Conservation (phyloP, 92 coral and sea anemone genomes). For the Montipora capitata region DNA sequence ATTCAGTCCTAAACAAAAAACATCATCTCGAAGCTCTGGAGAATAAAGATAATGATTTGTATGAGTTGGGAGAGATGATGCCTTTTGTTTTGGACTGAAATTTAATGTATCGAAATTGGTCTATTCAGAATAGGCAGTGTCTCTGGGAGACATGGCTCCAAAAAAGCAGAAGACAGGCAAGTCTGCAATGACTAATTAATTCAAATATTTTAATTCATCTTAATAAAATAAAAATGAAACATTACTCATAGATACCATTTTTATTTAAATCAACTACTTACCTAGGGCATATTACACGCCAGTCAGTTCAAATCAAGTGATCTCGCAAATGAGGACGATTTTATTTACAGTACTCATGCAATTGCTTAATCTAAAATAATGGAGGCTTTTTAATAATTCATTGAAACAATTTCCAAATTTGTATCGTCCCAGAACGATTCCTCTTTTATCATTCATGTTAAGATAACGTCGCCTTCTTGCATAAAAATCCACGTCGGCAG, state of each 20-base stretch:
- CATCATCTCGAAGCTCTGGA: no score
- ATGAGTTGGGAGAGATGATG: no score
- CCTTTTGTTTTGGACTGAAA: no score
- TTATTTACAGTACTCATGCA: constrained; percentile 36
- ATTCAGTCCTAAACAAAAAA: no score
- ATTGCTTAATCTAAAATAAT: background rate
- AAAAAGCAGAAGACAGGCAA: background rate
- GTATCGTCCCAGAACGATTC: background rate
- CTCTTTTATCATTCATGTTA: constrained; percentile 5
- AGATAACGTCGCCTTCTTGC: constrained; percentile 43
- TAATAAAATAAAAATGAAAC: background rate
- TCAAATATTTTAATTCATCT: constrained; percentile 13
- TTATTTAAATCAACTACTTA: no score
- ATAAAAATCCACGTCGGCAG: constrained; percentile 86
- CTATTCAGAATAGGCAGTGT: no score
- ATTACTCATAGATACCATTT: no score
- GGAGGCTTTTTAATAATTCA: constrained; percentile 8
- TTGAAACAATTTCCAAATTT: constrained; percentile 16
- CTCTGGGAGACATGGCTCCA: background rate
- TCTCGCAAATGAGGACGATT: background rate
- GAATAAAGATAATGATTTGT: no score
- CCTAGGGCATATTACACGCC: no score
- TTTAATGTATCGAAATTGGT: no score
- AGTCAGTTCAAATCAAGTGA: background rate
- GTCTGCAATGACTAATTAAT: background rate